A percentile compares a stretch with the other conserved stretches of the same genome.
Conservation (phyloP, 2,888 invertebrate species). For the Cephus rjabovi region DNA sequence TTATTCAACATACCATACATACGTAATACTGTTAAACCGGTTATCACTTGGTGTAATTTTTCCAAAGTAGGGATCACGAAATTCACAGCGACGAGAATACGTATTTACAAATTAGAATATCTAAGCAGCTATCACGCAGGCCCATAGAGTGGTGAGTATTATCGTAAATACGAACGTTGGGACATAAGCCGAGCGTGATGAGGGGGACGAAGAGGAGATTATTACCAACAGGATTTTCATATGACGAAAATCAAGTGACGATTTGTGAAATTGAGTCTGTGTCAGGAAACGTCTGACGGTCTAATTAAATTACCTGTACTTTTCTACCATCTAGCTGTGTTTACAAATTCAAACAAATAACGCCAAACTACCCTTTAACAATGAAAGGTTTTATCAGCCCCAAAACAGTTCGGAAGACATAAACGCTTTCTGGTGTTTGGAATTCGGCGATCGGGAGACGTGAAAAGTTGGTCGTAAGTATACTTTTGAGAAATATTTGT, state of each 20-base stretch:
- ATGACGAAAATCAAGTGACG: background rate
- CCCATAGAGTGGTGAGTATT: background rate
- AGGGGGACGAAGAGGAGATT: background rate
- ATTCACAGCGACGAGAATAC: background rate
- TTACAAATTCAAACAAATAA: background rate
- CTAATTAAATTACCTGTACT: background rate
- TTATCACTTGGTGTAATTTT: background rate
- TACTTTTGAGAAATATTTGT: background rate
- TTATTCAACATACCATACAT: background rate
- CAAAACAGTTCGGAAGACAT: background rate
- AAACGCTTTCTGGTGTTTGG: background rate
- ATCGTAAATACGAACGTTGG: background rate
- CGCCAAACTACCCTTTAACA: background rate
- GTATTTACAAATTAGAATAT: too few species aligned
- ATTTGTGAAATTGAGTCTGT: background rate
- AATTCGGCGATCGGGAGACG: background rate
- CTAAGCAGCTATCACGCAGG: background rate
- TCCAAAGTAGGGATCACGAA: background rate
- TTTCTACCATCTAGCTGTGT: background rate
- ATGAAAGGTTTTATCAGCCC: background rate
- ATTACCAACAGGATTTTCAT: background rate
- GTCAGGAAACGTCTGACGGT: background rate
- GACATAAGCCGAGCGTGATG: background rate
- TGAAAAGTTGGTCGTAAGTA: background rate
- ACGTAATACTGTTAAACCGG: background rate